A percentile compares a stretch with the other conserved stretches of the same genome.
These are phyloP conservation scores for Perizoma flavofasciatum DNA, from an alignment of 2,888 invertebrate genomes.

Conservation along the genomic window DNA sequence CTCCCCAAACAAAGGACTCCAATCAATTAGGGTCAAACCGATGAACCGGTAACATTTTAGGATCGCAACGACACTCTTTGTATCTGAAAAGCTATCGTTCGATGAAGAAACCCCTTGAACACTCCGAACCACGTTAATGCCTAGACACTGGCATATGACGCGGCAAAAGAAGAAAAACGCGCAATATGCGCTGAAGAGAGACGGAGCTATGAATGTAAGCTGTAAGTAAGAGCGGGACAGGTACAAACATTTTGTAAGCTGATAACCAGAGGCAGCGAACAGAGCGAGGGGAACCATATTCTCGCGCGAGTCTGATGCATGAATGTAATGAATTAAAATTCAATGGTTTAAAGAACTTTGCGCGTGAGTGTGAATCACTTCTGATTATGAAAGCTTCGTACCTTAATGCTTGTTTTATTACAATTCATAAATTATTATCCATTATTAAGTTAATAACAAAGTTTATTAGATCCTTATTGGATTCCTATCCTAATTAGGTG, in stretches of 20 bases:
- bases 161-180: constrained; percentile 83
- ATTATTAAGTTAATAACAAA: constrained; percentile 10
- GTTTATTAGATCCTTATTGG: constrained; percentile 34
- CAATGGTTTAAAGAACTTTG: constrained; percentile 69
- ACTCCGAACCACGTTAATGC: constrained; percentile 64
- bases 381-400: constrained; percentile 56
- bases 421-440: constrained; percentile 6
- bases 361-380: constrained; percentile 64
- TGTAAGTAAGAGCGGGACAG: constrained; percentile 67
- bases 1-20: constrained; percentile 75
- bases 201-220: constrained; percentile 68
- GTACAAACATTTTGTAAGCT: constrained; percentile 80
- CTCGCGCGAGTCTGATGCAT: constrained; percentile 75
- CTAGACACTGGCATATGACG: constrained; percentile 77
- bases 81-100: constrained; percentile 52
- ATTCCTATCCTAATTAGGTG: constrained; percentile 19
- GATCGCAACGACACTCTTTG: constrained; percentile 39
- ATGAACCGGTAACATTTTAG: constrained; percentile 47
- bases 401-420: constrained; percentile 21
- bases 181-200: constrained; percentile 77
- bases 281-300: constrained; percentile 82
- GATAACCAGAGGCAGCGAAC: constrained; percentile 81
- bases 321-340: constrained; percentile 83
- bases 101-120: constrained; percentile 61
- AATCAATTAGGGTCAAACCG: constrained; percentile 71